phyloP scores from a whole-genome alignment of 2,888 invertebrate species.

The Melanargia galathea region DNA sequence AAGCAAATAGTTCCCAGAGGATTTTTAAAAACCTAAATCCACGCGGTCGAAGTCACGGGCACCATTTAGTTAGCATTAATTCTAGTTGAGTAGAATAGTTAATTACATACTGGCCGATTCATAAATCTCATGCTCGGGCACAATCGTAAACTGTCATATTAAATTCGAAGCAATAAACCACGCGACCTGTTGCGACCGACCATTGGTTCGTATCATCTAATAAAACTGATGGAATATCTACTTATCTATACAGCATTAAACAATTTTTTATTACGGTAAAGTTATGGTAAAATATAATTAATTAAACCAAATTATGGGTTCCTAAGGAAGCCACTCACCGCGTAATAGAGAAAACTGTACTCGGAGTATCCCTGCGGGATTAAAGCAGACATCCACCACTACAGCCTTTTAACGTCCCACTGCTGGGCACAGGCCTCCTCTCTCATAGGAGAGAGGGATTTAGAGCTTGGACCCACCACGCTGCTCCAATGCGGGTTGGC shows the following conservation, averaged over 20 bases:
- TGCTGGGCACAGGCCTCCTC: no score
- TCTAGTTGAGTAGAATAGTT: neutral
- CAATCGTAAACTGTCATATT: conserved; percentile 16
- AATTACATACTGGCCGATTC: neutral
- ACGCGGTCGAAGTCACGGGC: neutral
- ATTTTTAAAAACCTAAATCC: neutral
- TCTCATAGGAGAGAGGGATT: no score
- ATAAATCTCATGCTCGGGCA: conserved; percentile 12
- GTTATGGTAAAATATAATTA: no score
- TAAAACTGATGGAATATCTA: neutral
- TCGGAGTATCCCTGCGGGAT: no score
- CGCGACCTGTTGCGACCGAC: conserved; percentile 19
- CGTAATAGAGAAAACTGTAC: no score
- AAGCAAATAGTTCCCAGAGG: neutral
- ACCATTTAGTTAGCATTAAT: neutral
- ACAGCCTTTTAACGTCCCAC: no score
- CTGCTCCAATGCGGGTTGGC: no score
- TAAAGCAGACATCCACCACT: no score
- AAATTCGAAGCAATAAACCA: conserved; percentile 8
- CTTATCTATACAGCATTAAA: neutral
- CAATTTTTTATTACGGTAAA: no score
- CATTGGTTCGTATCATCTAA: neutral
- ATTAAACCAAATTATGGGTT: no score
- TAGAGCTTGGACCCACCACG: no score
- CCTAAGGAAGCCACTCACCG: no score